Evolutionary conservation across 2,113 vertebrate genomes (phyloP), one percentile per base, ranked within the genome.

Genomic region (Dipodomys stephensi): DNA sequence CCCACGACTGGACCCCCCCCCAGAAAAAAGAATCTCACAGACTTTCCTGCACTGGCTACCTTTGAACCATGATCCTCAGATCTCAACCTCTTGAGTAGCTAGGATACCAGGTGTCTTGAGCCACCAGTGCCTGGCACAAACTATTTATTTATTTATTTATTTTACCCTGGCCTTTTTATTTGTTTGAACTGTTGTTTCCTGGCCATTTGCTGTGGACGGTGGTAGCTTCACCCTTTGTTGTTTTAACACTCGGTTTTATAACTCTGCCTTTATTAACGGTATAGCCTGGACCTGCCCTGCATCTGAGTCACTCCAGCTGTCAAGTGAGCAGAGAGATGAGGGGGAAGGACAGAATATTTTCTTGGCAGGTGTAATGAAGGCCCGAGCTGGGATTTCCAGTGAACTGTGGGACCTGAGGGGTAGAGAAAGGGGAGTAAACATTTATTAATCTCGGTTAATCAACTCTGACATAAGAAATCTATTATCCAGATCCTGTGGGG

Each of bases 381-480:
- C 76, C 82, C 11, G 2, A 86, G 68, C 46, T n/a, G 69, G 71
- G 46, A 60, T 28, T 79, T 82, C 90, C 32, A 72, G 64, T 32
- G 79, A 94, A 39, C 27, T 30, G 57, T 16, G 0, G 1, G 6
- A 77, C 87, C 91, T 83, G 35, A 49, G 15, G 65, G 68, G 27
- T 79, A 72, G 64, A 67, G 65, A 71, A 10, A 57, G 30, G 30
- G 74, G 39, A 95, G 79, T 77, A 90, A 90, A 90, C 87, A 89
- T 39, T 64, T 77, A 77, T 85, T 84, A 82, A 88, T 83, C 77
- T 91, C 46, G 67, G 49, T 82, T 93, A 83, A 92, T 73, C 94
- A 89, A 85, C 0, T 84, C 49, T 67, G 84, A 68, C n/a, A 81
- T 4, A 23, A 67, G 87, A 72, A 88, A 76, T 35, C 79, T 93